Evolutionary conservation across 2,113 vertebrate genomes (phyloP), one percentile per base, ranked within the genome.

Genomic region (Scatophagus argus): DNA sequence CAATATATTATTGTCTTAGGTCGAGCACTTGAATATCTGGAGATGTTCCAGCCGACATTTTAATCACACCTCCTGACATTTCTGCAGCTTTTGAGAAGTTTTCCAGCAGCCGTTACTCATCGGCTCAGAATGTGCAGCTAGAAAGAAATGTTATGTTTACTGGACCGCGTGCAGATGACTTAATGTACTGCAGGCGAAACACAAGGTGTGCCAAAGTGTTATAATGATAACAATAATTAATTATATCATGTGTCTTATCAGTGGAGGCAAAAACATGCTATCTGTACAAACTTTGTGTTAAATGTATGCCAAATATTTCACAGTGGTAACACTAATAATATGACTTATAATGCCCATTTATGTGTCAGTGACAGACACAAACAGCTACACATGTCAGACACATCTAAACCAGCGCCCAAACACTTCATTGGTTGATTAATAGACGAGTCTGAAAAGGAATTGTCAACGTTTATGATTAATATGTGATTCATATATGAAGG

Each of bases 51-150:
- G 13, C 51, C 59, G 52, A 60, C 58, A 46, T 80, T 85, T 85
- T 74, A 59, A 84, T 82, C 36, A 64, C 65, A 56, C 46, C 41
- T 55, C 52, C 61, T 74, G 80, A 79, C 79, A 73, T 86, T 85
- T 84, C 6, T 46, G 32, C 12, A 17, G 21, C 70, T 78, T 80
- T 16, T 56, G 54, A 77, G 71, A 87, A 75, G 71, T 58, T 39
- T 67, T n/a, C 66, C 82, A 86, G 72, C 13, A 3, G 7, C 3
- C 58, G 9, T 68, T 31, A 46, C 51, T 56, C 71, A 56, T 41
- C 38, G 21, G 41, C 9, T 71, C 38, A 29, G 46, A 61, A 63
- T 16, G 34, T 52, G 79, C 34, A 34, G 49, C 49, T 27, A 62
- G 21, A 12, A 58, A n/a, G n/a, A 69, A 78, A 29, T 36, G 9